A percentile compares a stretch with the other conserved stretches of the same genome.
Conservation (phyloP, 2,113 vertebrate genomes). For the Salvelinus namaycush region DNA sequence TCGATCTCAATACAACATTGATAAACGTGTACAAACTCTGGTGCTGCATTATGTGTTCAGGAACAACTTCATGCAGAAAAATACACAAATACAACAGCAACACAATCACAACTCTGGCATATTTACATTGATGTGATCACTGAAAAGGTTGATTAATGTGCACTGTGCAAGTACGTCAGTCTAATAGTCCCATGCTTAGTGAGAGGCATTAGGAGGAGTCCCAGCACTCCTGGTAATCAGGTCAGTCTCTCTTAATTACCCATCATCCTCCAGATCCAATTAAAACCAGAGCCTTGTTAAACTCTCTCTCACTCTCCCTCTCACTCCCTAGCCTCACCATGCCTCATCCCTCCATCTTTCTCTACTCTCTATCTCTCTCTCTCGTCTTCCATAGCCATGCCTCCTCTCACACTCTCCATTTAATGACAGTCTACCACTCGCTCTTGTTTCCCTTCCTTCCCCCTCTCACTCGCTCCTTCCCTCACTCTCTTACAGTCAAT, state of each 20-base stretch:
- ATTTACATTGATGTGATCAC: too few species aligned
- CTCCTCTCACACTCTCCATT: not conserved
- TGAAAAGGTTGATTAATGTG: too few species aligned
- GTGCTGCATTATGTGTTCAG: too few species aligned
- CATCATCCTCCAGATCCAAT: slow-evolving; percentile 37
- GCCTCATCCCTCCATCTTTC: not conserved
- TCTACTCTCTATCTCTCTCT: not conserved
- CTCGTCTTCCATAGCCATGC: not conserved
- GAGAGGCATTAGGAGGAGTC: slow-evolving; percentile 19
- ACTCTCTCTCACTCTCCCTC: not conserved
- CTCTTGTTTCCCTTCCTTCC: not conserved
- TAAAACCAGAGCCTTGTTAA: slow-evolving; percentile 11
- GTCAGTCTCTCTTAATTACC: slow-evolving; percentile 57
- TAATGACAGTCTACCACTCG: not conserved
- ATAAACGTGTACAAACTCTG: too few species aligned
- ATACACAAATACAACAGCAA: not conserved
- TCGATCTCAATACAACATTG: too few species aligned
- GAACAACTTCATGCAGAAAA: not conserved
- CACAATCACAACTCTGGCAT: not conserved
- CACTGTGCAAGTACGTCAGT: not conserved
- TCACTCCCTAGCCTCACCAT: too few species aligned
- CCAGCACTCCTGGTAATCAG: slow-evolving; percentile 40
- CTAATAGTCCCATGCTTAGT: slow-evolving; percentile 35
- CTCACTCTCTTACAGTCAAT: not conserved
- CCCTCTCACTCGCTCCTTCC: not conserved